A percentile compares a stretch with the other conserved stretches of the same genome.
phyloP scores from a whole-genome alignment of 2,888 invertebrate genomes.

The Norana najaformis region DNA sequence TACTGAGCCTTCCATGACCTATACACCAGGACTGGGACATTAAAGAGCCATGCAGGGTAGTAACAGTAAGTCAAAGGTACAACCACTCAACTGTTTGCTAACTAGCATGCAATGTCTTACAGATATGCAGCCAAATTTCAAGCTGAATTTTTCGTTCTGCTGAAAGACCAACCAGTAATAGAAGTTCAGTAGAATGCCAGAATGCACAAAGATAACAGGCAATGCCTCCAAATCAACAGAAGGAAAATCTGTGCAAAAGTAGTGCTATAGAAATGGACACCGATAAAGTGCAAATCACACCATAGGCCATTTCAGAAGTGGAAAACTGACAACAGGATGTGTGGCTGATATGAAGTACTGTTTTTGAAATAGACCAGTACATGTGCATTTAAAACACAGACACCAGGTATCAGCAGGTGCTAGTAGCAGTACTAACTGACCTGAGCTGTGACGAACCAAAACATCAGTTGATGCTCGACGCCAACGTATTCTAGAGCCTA shows the following conservation, averaged over 20 bases:
- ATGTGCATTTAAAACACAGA: not conserved
- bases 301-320: not conserved
- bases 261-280: not conserved
- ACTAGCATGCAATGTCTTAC: no score
- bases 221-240: no score
- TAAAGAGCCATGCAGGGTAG: not conserved
- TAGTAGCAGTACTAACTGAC: not conserved
- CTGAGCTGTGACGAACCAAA: slow-evolving; percentile 8
- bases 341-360: not conserved
- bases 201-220: not conserved
- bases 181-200: not conserved
- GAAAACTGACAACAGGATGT: not conserved
- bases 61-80: not conserved
- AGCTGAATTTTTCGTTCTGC: no score
- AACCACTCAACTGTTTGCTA: no score
- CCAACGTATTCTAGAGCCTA: not conserved
- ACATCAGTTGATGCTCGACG: slow-evolving; percentile 21
- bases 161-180: not conserved
- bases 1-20: not conserved
- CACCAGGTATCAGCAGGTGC: not conserved
- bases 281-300: not conserved
- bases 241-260: no score
- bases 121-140: no score
- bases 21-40: not conserved
- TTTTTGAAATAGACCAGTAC: not conserved